Base-by-base conservation (phyloP, 1,140 invertebrate species). In the Galendromus occidentalis region DNA sequence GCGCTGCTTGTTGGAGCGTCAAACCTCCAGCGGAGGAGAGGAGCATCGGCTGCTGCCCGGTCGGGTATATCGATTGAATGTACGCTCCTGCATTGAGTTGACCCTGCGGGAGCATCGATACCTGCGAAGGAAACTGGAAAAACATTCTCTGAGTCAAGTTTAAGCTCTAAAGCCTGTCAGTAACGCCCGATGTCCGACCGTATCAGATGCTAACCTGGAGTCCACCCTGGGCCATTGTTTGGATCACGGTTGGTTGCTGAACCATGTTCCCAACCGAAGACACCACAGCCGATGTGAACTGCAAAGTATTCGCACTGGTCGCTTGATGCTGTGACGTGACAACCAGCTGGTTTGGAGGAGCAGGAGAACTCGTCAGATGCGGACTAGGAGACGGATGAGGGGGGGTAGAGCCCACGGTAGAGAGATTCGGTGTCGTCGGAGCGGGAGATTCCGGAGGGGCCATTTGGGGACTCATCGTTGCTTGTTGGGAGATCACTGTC, bases 381-480 rank as follows among this genome's bases (percentile, higher is more conserved):
- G 33, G 25, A 59, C 25, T 17, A 22, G 14, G 33, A 20, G 22
- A 59, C n/a, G 33, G 25, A 17, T 17, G 12, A 5, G 14, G 25
- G 25, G 33, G 14, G 17, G 25, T 20, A 22, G 5, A 6, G 17
- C 18, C 28, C 28, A 22, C 18, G 4, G 25, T 47, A 5, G 45
- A 14, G 25, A 20, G 25, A 47, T 20, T 59, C 6, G 51, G 51
- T 2, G 51, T 59, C 12, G 51, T 29, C 33, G 51, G 25, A 17
- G 51, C 51, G 1, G 51, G 51, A 22, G 51, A 17, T 17, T 59
- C 51, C 51, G 51, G 51, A 5, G 51, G 51, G 9, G 51, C 51
- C 51, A 59, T 59, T 18, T 59, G 51, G 25, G 51, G 51, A 59
- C 51, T 59, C 51, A 59, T 59, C 9, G 51, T 59, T 4, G 51